Conservation (phyloP, 2,113 vertebrate species). For the Hypocryptadius cinnamomeus region DNA sequence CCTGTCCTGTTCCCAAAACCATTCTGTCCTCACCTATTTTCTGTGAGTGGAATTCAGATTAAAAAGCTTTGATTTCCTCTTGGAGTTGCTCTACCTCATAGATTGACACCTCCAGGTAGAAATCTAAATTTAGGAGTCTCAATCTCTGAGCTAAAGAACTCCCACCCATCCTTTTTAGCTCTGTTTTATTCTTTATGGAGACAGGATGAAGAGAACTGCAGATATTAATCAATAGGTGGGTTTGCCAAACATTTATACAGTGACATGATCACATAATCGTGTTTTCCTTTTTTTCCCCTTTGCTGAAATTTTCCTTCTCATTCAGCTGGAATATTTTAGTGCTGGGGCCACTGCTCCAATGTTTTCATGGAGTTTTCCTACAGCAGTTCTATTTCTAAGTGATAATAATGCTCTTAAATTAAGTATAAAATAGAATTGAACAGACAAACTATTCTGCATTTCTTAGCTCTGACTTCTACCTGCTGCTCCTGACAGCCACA, state of each 20-base stretch:
- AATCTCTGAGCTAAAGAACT: neutral
- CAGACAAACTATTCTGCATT: neutral
- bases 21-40: neutral
- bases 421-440: neutral
- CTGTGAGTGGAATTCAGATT: neutral
- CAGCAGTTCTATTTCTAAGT: neutral
- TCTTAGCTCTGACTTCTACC: neutral
- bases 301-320: neutral
- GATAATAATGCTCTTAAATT: neutral
- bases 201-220: neutral
- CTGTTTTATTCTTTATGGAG: neutral
- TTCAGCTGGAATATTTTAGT: neutral
- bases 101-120: slow-evolving; percentile 41
- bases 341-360: neutral
- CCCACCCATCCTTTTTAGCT: slow-evolving; percentile 9
- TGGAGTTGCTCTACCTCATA: neutral
- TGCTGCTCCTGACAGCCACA: neutral
- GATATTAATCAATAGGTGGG: slow-evolving; percentile 35
- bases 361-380: neutral
- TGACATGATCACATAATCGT: slow-evolving; percentile 24
- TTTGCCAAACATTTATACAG: slow-evolving; percentile 44
- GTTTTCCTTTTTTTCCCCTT: neutral
- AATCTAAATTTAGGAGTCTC: slow-evolving; percentile 35
- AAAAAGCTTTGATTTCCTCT: neutral
- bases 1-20: neutral